Base-by-base conservation (phyloP, 2,797 vertebrate species). In the Limosa lapponica region DNA sequence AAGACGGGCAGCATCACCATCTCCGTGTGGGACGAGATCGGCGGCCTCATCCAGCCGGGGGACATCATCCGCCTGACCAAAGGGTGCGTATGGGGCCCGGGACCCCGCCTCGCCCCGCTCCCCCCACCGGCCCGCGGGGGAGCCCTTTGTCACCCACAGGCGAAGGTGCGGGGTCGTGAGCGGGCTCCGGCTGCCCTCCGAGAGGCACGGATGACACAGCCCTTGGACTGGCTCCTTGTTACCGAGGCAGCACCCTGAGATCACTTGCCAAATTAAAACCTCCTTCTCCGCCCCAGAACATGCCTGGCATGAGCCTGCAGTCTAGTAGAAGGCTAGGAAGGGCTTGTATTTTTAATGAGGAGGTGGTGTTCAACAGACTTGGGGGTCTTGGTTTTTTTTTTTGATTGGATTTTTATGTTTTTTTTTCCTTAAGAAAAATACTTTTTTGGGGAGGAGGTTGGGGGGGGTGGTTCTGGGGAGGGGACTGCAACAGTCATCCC, bases 1-100 rank as follows among this genome's bases (percentile, higher is more conserved):
- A 99, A 99, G 97, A 99, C 99, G 37, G 99, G 99, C 73, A 99
- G 99, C 98, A 99, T 99, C 96, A 99, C 99, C 44, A 99, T 99
- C 97, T 99, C 99, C 27, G 99, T 99, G 25, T 99, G 99, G 99
- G 99, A 99, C 96, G 99, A 99, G 74, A 98, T 99, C 36, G 99
- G 99, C 84, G 98, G 98, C 91, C 99, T 99, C 17, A 99, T 99
- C 77, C 99, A 99, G 96, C 98, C 99, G 5, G 99, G 99, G 34
- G 99, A 99, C 97, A 99, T 99, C 96, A 99, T 99, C 96, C 99
- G 99, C 74, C 98, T 99, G 90, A 99, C 99, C 85, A 98, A 99
- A 98, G 99, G 99, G 99, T 99, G 99, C 71, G 98, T 96, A 95
- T 73, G 61, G 80, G 70, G 19, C 43, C 62, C 17, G 44, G 43